A percentile compares a stretch with the other conserved stretches of the same genome.
These are phyloP conservation scores for Sturnira hondurensis DNA, from an alignment of 2,113 vertebrate species.

Conservation along the genomic window DNA sequence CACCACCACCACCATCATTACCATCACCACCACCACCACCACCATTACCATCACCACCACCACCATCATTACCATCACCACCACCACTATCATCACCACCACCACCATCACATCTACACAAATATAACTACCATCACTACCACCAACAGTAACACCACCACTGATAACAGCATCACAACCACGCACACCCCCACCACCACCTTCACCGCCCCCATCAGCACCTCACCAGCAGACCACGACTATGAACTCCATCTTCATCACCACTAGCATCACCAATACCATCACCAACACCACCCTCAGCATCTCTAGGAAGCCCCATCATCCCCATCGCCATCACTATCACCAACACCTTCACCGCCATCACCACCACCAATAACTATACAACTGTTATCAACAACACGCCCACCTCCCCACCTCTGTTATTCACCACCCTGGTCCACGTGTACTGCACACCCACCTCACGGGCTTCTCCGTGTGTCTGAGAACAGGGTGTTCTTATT, in stretches of 20 bases:
- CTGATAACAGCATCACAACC: too few species aligned
- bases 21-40: accelerated
- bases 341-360: accelerated
- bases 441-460: accelerated
- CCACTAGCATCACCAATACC: accelerated
- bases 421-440: accelerated
- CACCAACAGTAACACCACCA: background rate
- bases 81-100: accelerated
- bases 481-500: background rate
- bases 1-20: accelerated
- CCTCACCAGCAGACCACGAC: too few species aligned
- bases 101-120: background rate
- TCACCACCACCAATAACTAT: background rate
- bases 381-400: background rate
- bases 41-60: accelerated
- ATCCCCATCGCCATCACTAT: accelerated
- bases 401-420: background rate
- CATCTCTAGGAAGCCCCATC: background rate
- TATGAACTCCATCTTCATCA: too few species aligned
- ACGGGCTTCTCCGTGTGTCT: background rate
- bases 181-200: too few species aligned
- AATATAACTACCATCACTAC: background rate
- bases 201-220: background rate
- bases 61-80: accelerated
- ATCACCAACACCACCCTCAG: accelerated